Evolutionary conservation across 2,113 vertebrate genomes (phyloP).

Genomic region (Marmota flaviventris): DNA sequence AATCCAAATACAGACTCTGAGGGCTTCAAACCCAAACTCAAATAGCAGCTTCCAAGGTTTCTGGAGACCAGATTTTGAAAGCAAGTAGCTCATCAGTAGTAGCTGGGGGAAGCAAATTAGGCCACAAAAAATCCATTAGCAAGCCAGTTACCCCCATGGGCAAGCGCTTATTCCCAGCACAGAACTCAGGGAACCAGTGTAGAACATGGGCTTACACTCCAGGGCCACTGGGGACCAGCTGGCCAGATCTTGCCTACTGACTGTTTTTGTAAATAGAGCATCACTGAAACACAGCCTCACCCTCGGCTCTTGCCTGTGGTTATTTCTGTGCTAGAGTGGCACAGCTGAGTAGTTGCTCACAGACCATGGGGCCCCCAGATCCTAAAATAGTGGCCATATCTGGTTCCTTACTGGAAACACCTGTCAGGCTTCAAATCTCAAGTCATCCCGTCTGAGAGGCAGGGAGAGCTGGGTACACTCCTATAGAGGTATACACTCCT

Average conservation of each 20-base stretch:
- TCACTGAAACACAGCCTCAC: neutral
- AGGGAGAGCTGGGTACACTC: neutral
- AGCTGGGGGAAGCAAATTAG: accelerated
- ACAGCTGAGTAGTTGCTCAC: neutral
- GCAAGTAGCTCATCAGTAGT: neutral
- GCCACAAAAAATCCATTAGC: neutral
- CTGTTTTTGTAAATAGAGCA: conserved; percentile 52
- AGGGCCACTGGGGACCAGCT: neutral
- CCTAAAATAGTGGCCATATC: neutral
- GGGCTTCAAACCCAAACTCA: no score
- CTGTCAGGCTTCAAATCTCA: neutral
- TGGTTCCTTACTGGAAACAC: neutral
- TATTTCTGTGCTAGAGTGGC: neutral
- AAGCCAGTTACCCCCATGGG: neutral
- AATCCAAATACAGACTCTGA: neutral
- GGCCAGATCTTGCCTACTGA: neutral
- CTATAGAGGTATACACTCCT: neutral
- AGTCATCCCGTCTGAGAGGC: neutral
- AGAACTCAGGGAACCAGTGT: neutral
- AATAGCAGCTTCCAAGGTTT: neutral
- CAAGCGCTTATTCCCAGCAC: neutral
- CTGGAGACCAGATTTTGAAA: neutral
- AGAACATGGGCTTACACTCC: accelerated
- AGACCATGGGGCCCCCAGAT: neutral
- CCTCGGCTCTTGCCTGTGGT: neutral